Evolutionary conservation across 1,140 invertebrate genomes (phyloP).

Genomic region (Nasonia vitripennis): DNA sequence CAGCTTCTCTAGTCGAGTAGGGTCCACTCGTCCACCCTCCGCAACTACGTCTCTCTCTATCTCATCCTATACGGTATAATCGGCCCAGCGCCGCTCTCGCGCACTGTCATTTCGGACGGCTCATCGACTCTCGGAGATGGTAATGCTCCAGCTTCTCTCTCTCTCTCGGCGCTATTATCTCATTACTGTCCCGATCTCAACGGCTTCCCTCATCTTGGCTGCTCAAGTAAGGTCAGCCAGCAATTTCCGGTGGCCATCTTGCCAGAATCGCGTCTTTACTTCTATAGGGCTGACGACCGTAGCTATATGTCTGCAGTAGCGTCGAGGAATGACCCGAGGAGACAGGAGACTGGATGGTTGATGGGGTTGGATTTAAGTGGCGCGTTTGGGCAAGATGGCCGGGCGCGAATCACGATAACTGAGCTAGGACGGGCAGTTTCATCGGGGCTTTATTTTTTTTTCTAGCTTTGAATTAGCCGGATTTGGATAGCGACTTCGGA

Average conservation of each 20-base stretch:
- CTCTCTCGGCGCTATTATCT: constrained; percentile 63
- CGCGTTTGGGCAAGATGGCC: neutral
- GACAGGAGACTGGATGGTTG: neutral
- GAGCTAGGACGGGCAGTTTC: constrained; percentile 1
- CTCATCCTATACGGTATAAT: neutral
- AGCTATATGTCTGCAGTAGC: neutral
- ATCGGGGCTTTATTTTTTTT: neutral
- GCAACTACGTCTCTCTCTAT: neutral
- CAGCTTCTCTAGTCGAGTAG: neutral
- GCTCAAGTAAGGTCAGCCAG: constrained; percentile 73
- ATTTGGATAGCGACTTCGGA: no score
- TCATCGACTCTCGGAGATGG: constrained; percentile 69
- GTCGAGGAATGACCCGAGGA: neutral
- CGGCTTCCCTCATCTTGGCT: constrained; percentile 31
- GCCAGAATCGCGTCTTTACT: constrained; percentile 27
- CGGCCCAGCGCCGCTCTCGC: neutral
- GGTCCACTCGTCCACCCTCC: neutral
- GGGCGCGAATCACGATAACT: constrained; percentile 24
- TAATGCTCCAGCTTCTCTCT: constrained; percentile 55
- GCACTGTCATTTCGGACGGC: constrained; percentile 69
- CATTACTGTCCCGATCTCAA: constrained; percentile 66
- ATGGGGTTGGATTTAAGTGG: neutral
- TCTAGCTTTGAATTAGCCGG: no score
- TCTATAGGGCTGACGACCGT: neutral
- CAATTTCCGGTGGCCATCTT: constrained; percentile 74